A percentile compares a stretch with the other conserved stretches of the same genome.
These are phyloP conservation scores for Phalacrocorax brasilianus DNA, from an alignment of 2,113 vertebrate genomes.

Conservation along the genomic window DNA sequence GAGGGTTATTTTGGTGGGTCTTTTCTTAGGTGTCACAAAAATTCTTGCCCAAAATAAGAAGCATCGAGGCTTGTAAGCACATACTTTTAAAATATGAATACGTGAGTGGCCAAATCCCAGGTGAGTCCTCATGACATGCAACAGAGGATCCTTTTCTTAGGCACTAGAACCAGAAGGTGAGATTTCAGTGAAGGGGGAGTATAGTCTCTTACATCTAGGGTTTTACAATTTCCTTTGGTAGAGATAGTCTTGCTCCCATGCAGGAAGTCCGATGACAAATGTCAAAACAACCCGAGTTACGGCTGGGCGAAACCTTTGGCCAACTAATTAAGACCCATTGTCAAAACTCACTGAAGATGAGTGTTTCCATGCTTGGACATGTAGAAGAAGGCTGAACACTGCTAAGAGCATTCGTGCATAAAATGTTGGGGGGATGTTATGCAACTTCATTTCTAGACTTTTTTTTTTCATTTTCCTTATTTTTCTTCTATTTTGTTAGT, in stretches of 20 bases:
- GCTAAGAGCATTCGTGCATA: neutral
- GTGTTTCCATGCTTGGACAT: neutral
- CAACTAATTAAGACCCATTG: neutral
- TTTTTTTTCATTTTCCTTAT: neutral
- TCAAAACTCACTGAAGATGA: neutral
- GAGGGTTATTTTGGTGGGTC: neutral
- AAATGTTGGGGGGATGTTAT: neutral
- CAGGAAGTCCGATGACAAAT: accelerated
- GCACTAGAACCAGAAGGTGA: neutral
- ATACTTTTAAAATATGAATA: neutral
- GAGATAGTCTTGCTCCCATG: neutral
- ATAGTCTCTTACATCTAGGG: neutral
- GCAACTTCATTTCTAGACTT: neutral
- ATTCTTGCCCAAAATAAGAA: neutral
- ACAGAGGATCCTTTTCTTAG: neutral
- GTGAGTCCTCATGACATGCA: neutral
- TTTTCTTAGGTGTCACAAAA: neutral
- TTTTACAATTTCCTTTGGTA: neutral
- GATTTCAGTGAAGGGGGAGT: neutral
- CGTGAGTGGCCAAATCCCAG: neutral
- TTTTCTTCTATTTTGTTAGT: neutral
- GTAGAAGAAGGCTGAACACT: neutral
- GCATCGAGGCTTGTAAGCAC: neutral
- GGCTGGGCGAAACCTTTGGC: neutral
- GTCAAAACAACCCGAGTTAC: neutral